Evolutionary conservation across 2,797 vertebrate genomes (phyloP), one percentile per base, ranked within the genome.

Genomic region (Falco cherrug): DNA sequence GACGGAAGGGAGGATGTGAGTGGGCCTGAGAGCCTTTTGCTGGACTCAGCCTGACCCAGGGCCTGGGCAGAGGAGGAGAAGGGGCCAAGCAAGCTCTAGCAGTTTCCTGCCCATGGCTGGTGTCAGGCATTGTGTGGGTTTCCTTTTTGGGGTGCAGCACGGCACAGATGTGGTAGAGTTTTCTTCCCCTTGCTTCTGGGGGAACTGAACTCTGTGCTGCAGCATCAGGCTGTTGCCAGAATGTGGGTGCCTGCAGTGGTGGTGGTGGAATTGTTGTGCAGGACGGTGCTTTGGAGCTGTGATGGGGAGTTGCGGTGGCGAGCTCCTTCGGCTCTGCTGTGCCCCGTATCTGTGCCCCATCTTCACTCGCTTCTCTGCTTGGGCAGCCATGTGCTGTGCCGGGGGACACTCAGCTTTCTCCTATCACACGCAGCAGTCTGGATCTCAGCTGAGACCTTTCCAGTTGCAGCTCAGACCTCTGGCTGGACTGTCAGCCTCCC

Each of bases 1-100:
- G 99, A 99, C 97, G 81, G 93, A 94, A 93, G 97, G 3, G 99
- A 99, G 28, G 99, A 99, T 28, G 99, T 99, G 97, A 98, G 99
- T 96, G 75, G 24, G 6, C 33, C 48, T 45, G 39, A 73, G 67
- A 69, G 29, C 48, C 37, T 86, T 69, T 59, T 16, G 8, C 16
- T 50, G 47, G 37, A 21, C 43, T 53, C 11, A 3, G 33, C 31
- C 19, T 89, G 35, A 75, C 19, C 9, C 0, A 3, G 69, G 59
- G 35, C n/a, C 33, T 84, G 77, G 61, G 64, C 21, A 64, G 57
- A 74, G 41, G 37, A 64, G 57, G 21, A 63, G 48, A 75, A 80
- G 41, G 54, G 35, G 54, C 51, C 22, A 12, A 43, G 25, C 15
- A 51, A 57, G 37, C 43, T 79, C 22, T 65, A 84, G 26, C 25